These are phyloP conservation scores for Noctuana brunneofusca DNA, from an alignment of 2,888 invertebrate genomes.

Conservation along the genomic window DNA sequence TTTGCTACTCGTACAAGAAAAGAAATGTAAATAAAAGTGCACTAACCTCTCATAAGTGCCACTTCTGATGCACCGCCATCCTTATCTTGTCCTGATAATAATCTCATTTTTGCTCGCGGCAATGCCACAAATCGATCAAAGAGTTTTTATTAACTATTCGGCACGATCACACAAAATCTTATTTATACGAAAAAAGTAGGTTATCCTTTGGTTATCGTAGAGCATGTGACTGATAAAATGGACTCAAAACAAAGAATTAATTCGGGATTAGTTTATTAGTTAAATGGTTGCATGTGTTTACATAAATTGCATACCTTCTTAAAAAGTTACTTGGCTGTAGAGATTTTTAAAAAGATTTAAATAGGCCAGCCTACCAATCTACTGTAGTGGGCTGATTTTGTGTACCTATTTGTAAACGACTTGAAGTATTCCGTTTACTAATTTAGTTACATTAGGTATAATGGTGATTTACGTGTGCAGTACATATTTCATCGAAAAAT, in stretches of 20 bases:
- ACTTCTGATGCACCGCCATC: conserved; percentile 70
- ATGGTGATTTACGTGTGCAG: no score
- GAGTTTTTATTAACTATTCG: conserved; percentile 50
- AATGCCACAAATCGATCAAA: conserved; percentile 45
- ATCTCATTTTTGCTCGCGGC: conserved; percentile 55
- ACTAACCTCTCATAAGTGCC: conserved; percentile 46
- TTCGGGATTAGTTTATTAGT: conserved; percentile 31
- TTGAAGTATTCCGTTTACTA: no score
- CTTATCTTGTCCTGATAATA: conserved; percentile 69
- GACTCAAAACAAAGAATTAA: conserved; percentile 31
- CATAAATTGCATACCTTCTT: background rate
- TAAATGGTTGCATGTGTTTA: background rate
- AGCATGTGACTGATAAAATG: conserved; percentile 70
- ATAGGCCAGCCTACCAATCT: conserved; percentile 1
- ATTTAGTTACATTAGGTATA: no score
- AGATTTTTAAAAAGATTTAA: conserved; percentile 20
- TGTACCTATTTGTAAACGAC: no score
- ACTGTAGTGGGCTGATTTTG: conserved; percentile 5
- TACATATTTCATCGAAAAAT: no score
- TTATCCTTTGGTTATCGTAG: conserved; percentile 70
- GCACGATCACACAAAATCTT: conserved; percentile 54
- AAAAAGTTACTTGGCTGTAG: conserved; percentile 3
- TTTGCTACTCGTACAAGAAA: no score
- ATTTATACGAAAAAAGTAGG: conserved; percentile 76
- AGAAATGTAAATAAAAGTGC: no score